Conservation (phyloP, 2,888 invertebrate species). For the Drosophila longiperda region DNA sequence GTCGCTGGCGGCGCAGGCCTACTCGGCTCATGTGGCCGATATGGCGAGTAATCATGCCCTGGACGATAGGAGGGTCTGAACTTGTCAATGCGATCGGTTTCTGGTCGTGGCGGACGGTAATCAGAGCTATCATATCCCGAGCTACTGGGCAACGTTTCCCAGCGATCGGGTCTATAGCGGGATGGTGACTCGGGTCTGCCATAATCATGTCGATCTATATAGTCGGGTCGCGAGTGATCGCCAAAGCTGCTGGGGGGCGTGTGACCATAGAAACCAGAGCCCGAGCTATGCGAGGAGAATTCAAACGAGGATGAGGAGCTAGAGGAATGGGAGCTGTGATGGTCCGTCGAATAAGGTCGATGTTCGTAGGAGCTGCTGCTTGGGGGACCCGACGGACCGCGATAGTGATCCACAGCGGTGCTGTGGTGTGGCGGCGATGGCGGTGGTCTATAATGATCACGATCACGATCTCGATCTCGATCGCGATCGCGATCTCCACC, state of each 20-base stretch:
- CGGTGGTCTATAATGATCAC: conserved; percentile 70
- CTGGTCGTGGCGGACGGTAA: conserved; percentile 72
- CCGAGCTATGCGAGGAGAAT: conserved; percentile 80
- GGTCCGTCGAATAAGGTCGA: conserved; percentile 74
- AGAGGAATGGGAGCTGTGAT: conserved; percentile 70
- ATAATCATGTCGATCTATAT: conserved; percentile 83
- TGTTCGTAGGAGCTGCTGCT: conserved; percentile 78
- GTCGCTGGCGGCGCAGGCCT: conserved; percentile 44
- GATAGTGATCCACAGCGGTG: conserved; percentile 82
- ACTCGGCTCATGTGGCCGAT: conserved; percentile 74
- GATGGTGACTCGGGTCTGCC: conserved; percentile 64
- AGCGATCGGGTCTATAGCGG: conserved; percentile 79
- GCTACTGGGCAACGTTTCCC: conserved; percentile 83
- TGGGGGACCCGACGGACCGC: conserved; percentile 76
- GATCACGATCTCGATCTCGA: conserved; percentile 67
- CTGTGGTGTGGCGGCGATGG: conserved; percentile 55
- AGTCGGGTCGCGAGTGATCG: conserved; percentile 70
- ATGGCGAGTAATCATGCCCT: conserved; percentile 80
- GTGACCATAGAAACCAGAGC: conserved; percentile 79
- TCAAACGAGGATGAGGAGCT: conserved; percentile 75
- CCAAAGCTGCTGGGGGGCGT: conserved; percentile 82
- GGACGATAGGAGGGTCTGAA: conserved; percentile 82
- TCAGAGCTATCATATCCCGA: conserved; percentile 79
- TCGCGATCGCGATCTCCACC: conserved; percentile 50
- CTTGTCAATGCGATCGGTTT: conserved; percentile 75